Evolutionary conservation across 2,113 vertebrate genomes (phyloP), one percentile per base, ranked within the genome.

Genomic region (Paedocypris sp.): DNA sequence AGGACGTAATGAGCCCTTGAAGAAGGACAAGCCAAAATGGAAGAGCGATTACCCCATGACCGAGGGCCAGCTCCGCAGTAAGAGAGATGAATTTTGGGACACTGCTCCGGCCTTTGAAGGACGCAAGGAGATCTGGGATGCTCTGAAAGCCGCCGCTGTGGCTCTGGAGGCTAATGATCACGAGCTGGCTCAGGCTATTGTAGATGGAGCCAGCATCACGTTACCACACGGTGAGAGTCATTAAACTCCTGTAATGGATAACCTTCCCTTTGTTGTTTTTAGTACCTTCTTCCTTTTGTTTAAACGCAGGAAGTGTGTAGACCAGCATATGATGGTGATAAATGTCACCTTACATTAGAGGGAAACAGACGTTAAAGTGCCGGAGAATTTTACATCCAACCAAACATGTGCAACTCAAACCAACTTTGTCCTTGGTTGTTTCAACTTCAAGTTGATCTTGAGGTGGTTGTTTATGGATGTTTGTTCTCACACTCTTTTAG

Each of bases 21-120:
- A 91, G 80, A 99, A 97, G 80, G 95, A 99, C 43, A 82, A 90
- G 19, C 94, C 88, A 12, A 93, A 93, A 62, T 99, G 95, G 94
- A 99, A 99, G 79, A 97, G 93, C 0, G 94, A 99, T 79, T 99
- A 98, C 54, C 95, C 95, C 1, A 98, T 99, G 95, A 99, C 95
- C 0, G 95, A 96, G 0, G 95, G 95, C 8, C 95, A 99, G 79
- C 84, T 99, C 39, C 88, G 94, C 56, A 97, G 94, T 81, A 98
- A 98, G 66, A 75, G 95, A n/a, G 95, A 99, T 0, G 95, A 99
- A 62, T 99, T 98, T 77, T 99, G 95, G 95, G 94, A 99, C 76
- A 99, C 94, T 0, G 95, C 94, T 0, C 95, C 95, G 0, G 95
- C 95, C 33, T 99, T 99, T 0, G 95, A 99, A 74, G 95, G 95